Evolutionary conservation across 92 coral and sea anemone species (phyloP).

Genomic region (Zoanthus gigantus): DNA sequence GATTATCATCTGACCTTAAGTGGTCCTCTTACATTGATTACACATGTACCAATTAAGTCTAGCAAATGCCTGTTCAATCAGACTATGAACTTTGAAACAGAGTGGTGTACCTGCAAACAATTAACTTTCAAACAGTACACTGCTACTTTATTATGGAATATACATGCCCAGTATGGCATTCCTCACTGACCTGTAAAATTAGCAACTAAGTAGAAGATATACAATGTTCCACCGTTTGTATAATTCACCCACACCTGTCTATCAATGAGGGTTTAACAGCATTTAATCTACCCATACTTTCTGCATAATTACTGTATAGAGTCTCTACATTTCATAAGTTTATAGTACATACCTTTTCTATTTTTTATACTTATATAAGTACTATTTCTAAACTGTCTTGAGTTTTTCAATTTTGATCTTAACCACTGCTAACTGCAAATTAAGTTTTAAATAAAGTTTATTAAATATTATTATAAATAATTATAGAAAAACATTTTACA

Average conservation of each 20-base stretch:
- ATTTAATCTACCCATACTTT: not conserved
- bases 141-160: not conserved
- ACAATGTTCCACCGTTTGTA: not conserved
- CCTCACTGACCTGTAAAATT: too few relatives aligned
- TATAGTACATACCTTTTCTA: too few relatives aligned
- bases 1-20: constrained; percentile 50
- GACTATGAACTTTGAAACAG: not conserved
- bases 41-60: not conserved
- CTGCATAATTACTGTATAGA: not conserved
- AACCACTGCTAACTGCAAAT: too few relatives aligned
- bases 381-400: too few relatives aligned
- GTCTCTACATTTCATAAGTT: too few relatives aligned
- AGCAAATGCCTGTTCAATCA: not conserved
- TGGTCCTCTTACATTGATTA: constrained; percentile 26
- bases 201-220: too few relatives aligned
- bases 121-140: not conserved
- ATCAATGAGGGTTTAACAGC: not conserved
- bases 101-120: not conserved
- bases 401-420: too few relatives aligned
- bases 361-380: too few relatives aligned
- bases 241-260: not conserved
- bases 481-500: too few relatives aligned
- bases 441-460: too few relatives aligned
- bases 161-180: not conserved
- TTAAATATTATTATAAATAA: too few relatives aligned